These are phyloP conservation scores for Montipora capricornis DNA, from an alignment of 64 coral and sea anemone genomes.

Conservation along the genomic window DNA sequence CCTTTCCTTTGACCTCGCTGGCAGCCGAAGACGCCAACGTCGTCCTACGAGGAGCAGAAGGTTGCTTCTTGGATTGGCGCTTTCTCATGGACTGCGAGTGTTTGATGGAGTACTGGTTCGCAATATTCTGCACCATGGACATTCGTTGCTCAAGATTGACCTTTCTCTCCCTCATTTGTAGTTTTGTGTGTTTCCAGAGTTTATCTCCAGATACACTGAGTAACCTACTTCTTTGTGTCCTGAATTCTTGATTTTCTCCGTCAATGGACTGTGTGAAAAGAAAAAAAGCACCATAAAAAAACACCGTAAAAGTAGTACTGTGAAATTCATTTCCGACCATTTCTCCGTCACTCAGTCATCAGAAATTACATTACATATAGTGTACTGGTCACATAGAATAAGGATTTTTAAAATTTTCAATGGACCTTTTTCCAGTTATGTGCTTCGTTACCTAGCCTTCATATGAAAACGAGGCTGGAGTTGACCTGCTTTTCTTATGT, in stretches of 20 bases:
- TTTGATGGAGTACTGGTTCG: not conserved
- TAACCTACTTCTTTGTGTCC: not conserved
- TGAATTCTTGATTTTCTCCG: not conserved
- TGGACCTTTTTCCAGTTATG: no score
- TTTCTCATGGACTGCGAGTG: conserved; percentile 27
- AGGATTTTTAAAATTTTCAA: no score
- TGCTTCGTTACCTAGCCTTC: no score
- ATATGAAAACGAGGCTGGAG: no score
- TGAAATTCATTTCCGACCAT: no score
- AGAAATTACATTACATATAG: no score
- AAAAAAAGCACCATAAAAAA: no score
- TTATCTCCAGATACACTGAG: not conserved
- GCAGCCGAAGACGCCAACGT: conserved; percentile 6
- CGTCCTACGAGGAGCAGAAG: not conserved
- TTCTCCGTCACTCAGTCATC: no score
- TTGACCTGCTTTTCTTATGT: no score
- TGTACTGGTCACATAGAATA: no score
- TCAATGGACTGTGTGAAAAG: not conserved
- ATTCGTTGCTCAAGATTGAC: not conserved
- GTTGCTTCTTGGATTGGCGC: not conserved
- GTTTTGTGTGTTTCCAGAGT: conserved; percentile 5
- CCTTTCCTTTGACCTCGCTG: not conserved
- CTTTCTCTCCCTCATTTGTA: conserved; percentile 2
- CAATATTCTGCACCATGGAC: conserved; percentile 9
- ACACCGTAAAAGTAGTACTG: no score